Percentiles rank a stretch among this genome's conserved stretches.
phyloP scores from a whole-genome alignment of 1,140 invertebrate species.

The Drosophila equinoxialis region DNA sequence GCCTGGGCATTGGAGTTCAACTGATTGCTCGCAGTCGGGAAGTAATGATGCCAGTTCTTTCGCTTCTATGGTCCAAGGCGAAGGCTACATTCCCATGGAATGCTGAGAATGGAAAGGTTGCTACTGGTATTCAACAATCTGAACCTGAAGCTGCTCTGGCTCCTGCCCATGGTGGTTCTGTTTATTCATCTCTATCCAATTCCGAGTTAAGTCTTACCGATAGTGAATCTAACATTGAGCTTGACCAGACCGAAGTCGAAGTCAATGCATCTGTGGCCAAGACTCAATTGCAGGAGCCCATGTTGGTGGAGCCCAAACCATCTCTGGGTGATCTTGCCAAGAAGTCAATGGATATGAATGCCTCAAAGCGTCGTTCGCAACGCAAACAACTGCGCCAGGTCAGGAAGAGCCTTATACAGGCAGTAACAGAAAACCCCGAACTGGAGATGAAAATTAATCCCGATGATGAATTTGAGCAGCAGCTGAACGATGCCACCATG shows the following conservation, averaged over 20 bases:
- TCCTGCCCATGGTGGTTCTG: neutral
- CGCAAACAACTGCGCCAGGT: neutral
- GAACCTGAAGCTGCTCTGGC: neutral
- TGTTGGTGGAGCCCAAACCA: neutral
- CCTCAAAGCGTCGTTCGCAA: neutral
- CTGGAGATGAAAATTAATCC: neutral
- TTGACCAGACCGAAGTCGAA: neutral
- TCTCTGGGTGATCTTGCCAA: constrained; percentile 27
- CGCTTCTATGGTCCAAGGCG: constrained; percentile 27
- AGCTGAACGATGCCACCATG: neutral
- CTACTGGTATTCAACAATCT: neutral
- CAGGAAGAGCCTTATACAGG: neutral
- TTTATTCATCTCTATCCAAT: neutral
- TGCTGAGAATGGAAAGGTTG: neutral
- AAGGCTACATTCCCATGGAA: neutral
- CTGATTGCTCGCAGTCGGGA: neutral
- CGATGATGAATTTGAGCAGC: neutral
- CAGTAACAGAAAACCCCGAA: neutral
- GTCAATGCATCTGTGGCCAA: neutral
- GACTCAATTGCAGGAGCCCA: neutral
- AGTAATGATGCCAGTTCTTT: constrained; percentile 14
- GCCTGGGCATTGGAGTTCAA: neutral
- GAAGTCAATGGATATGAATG: neutral
- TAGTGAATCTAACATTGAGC: neutral
- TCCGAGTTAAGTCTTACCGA: neutral